These are phyloP conservation scores for Hylaea fasciaria DNA, from an alignment of 2,888 invertebrate genomes.

Conservation along the genomic window DNA sequence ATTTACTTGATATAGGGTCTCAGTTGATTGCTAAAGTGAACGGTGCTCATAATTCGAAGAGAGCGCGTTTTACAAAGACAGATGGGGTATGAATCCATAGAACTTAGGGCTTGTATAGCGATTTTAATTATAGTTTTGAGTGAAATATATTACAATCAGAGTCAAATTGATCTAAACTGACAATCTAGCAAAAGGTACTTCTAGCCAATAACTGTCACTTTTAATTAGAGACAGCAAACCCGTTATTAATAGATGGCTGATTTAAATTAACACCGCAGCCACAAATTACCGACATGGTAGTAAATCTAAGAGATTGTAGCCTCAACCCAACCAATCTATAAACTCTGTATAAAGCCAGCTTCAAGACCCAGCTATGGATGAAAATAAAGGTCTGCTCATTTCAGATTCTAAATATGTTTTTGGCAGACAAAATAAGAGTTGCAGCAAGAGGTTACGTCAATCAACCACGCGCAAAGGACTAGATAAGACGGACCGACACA, in stretches of 20 bases:
- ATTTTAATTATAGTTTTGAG: background rate
- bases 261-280: slow-evolving; percentile 28
- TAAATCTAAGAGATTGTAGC: slow-evolving; percentile 19
- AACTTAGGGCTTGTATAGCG: slow-evolving; percentile 17
- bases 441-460: slow-evolving; percentile 64
- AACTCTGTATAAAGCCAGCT: background rate
- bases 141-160: slow-evolving; percentile 1
- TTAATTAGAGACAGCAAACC: slow-evolving; percentile 51
- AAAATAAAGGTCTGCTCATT: slow-evolving; percentile 36
- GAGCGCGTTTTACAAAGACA: slow-evolving; percentile 40
- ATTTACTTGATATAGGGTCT: slow-evolving; percentile 43
- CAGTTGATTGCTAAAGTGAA: slow-evolving; percentile 40
- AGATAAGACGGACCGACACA: slow-evolving; percentile 70
- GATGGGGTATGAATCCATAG: slow-evolving; percentile 30
- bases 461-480: slow-evolving; percentile 65
- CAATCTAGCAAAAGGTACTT: slow-evolving; percentile 51
- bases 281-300: slow-evolving; percentile 24
- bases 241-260: slow-evolving; percentile 21
- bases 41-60: slow-evolving; percentile 37
- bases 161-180: slow-evolving; percentile 40
- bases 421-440: slow-evolving; percentile 55
- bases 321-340: slow-evolving; percentile 15
- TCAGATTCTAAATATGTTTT: slow-evolving; percentile 53
- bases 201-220: slow-evolving; percentile 54
- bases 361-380: slow-evolving; percentile 1